A percentile compares a stretch with the other conserved stretches of the same genome.
Conservation (phyloP, 2,888 invertebrate genomes). For the Tetragonula carbonaria region DNA sequence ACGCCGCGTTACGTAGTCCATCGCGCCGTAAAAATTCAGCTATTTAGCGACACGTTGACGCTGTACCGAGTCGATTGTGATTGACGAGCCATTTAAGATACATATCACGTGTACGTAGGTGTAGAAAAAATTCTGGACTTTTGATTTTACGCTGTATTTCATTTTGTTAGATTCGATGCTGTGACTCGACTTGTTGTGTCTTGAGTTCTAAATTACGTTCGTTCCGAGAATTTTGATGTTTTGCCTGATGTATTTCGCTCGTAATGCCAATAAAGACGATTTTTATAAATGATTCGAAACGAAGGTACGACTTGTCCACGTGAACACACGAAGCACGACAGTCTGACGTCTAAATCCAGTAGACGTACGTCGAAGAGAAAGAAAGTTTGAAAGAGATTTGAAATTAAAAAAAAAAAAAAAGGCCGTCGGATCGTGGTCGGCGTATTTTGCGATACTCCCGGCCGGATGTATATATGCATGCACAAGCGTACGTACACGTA, state of each 20-base stretch:
- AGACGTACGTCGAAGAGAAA: not conserved
- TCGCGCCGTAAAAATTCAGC: conserved; percentile 14
- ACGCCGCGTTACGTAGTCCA: conserved; percentile 17
- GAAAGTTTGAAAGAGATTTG: not conserved
- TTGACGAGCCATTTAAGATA: not conserved
- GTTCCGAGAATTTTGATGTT: too few species aligned
- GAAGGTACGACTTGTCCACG: not conserved
- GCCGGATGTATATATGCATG: not conserved
- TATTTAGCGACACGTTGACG: not conserved
- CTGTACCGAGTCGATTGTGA: not conserved
- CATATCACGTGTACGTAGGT: not conserved
- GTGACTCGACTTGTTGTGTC: too few species aligned
- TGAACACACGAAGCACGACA: not conserved
- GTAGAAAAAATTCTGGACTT: not conserved
- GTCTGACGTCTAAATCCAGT: not conserved
- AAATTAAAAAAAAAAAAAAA: conserved; percentile 9
- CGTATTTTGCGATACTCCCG: conserved; percentile 13
- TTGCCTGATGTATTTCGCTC: not conserved
- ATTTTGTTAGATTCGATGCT: not conserved
- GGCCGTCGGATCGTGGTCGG: not conserved
- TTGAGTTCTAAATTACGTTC: too few species aligned
- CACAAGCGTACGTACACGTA: conserved; percentile 21
- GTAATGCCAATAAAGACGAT: not conserved
- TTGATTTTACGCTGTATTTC: fast-evolving
- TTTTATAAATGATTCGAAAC: too few species aligned